Evolutionary conservation across 2,888 invertebrate species (phyloP).

Genomic region (Muscina levida): DNA sequence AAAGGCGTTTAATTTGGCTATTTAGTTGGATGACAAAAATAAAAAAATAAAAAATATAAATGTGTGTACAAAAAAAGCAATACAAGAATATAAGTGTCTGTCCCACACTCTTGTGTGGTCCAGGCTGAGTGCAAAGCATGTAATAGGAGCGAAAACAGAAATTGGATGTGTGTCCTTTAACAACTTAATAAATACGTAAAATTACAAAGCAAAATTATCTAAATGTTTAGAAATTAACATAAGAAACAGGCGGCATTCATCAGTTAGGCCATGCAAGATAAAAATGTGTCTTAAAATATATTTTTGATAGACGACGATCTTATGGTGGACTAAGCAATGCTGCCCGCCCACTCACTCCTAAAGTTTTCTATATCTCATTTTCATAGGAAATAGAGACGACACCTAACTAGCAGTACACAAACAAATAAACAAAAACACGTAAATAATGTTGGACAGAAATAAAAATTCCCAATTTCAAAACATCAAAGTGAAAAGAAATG

Average conservation of each 20-base stretch:
- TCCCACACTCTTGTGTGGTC: not conserved
- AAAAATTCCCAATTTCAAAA: not conserved
- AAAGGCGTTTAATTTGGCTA: too few relatives aligned
- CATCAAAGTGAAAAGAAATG: not conserved
- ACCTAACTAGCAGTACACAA: not conserved
- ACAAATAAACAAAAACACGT: too few relatives aligned
- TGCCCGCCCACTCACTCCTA: slow-evolving; percentile 21
- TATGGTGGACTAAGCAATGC: not conserved
- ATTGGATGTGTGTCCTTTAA: not conserved
- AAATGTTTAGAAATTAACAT: not conserved
- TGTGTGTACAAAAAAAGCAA: slow-evolving; percentile 7
- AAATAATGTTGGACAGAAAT: not conserved
- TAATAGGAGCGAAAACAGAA: slow-evolving; percentile 32
- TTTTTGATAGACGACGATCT: not conserved
- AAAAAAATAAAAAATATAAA: not conserved
- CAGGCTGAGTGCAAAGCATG: not conserved
- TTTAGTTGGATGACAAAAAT: too few relatives aligned
- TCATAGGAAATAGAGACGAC: not conserved
- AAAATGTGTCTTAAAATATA: slow-evolving; percentile 7
- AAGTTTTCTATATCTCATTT: not conserved
- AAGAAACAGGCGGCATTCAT: not conserved
- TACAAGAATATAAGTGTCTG: not conserved
- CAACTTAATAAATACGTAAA: not conserved
- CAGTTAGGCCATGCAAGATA: slow-evolving; percentile 7
- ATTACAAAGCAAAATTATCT: slow-evolving; percentile 17